Base-by-base conservation (phyloP, 2,113 vertebrate genomes). In the Himantopus leucocephalus region DNA sequence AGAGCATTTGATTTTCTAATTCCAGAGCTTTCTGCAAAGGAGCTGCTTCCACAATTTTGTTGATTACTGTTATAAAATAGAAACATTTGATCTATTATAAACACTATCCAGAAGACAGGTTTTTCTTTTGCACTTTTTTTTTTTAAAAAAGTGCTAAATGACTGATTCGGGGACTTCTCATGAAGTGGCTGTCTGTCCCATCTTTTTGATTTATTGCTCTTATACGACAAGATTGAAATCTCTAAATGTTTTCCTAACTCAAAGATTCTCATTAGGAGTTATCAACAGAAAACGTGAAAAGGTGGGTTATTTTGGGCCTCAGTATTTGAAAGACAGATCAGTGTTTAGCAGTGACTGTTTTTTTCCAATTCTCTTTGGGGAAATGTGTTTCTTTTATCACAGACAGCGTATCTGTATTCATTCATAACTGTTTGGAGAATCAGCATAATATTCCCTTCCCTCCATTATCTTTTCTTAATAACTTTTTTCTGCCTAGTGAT, bases 361-460 rank as follows among this genome's bases (percentile, higher is more conserved):
- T 63, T 78, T 47, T 10, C 72, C 45, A 84, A 50, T 79, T 74
- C 86, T 77, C 85, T 93, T 62, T 26, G 43, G 88, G 91, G 78
- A 94, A 97, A 97, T 92, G 78, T n/a, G 81, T 87, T 96, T 94
- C 85, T 91, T 95, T 96, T 97, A 96, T 97, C 94, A 50, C 80
- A 71, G 62, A 43, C 73, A 37, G 52, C 55, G 55, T 86, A 96
- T 97, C 95, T 96, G 47, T 91, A 87, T 88, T 92, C 80, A 95
- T 97, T 94, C 96, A 94, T 90, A 96, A 94, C 89, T 74, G 92
- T 85, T 95, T 37, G 58, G 82, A 96, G 81, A 92, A 95, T 97
- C 94, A 96, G 89, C 95, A 96, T 91, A 95, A 96, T 94, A 95
- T 76, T 94, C 84, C 78, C 67, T 96, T 96, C 76, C 37, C 77